Conservation (phyloP, 2,888 invertebrate genomes). For the Hesperia comma region DNA sequence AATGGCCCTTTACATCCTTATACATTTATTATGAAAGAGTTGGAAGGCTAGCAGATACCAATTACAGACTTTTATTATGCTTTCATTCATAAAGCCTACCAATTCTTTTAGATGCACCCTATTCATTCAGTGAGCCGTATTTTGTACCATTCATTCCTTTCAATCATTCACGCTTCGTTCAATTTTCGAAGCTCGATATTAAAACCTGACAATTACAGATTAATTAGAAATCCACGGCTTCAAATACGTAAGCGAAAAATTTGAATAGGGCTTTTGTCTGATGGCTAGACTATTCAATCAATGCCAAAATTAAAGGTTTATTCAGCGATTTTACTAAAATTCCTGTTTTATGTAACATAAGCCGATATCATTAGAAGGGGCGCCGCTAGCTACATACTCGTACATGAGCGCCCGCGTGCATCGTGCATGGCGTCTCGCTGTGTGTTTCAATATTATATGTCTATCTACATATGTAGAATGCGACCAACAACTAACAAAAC, state of each 20-base stretch:
- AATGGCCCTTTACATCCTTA: too few relatives aligned
- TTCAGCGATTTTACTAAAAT: not conserved
- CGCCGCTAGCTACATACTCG: too few relatives aligned
- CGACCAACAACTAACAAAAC: too few relatives aligned
- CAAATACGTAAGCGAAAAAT: slow-evolving; percentile 2
- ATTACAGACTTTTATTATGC: not conserved
- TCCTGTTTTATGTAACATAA: too few relatives aligned
- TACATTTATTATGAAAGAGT: too few relatives aligned
- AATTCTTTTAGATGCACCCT: not conserved
- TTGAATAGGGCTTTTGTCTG: not conserved
- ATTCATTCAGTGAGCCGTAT: not conserved
- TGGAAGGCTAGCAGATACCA: too few relatives aligned
- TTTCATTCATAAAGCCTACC: not conserved
- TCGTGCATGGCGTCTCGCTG: too few relatives aligned
- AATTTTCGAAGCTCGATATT: slow-evolving; percentile 4
- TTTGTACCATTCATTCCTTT: slow-evolving; percentile 5
- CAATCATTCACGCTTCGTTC: not conserved
- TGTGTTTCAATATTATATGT: too few relatives aligned
- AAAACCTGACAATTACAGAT: slow-evolving; percentile 5
- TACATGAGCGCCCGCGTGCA: too few relatives aligned
- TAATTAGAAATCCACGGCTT: slow-evolving; percentile 4
- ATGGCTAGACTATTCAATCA: not conserved
- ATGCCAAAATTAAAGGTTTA: not conserved
- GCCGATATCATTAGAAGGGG: too few relatives aligned
- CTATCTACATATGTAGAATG: too few relatives aligned